Base-by-base conservation (phyloP, 2,888 invertebrate genomes). In the Xylophagus ater region DNA sequence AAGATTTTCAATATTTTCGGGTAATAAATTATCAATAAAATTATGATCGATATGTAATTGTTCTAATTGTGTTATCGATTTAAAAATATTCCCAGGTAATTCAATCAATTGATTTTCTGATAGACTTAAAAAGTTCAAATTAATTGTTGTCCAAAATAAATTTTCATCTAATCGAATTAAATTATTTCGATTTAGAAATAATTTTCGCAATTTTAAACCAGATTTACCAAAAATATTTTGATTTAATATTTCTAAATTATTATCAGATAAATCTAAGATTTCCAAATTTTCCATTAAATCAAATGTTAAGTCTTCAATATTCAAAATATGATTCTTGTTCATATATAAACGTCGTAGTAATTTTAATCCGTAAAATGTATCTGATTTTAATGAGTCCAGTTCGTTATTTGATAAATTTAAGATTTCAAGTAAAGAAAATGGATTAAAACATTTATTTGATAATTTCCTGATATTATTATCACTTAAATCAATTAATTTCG, bases 41-140 rank as follows among this genome's bases (percentile, higher is more conserved):
- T 63, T 63, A 37, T 58, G 50, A 1, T 55, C 56, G 17, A 63
- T 38, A 41, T 57, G 57, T 1, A 63, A 36, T 36, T 59, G 61
- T 21, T 54, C 54, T 3, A 63, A 43, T 3, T 49, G 53, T 1
- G 51, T 50, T 50, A 61, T 45, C 1, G 59, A 53, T 1, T 51
- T 49, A 45, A 63, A 59, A 51, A 58, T 51, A 9, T 56, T 52
- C 2, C 51, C 46, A 28, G 59, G 56, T 35, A 63, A 34, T 1
- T 34, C 32, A 1, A 38, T 44, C 0, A 62, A 38, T 6, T 51
- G 49, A 41, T 63, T 63, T 34, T 56, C 50, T 2, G 53, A 56
- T 41, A 62, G 35, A 1, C 55, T 56, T 0, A 63, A 46, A 40
- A 57, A 60, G 5, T 61, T 55, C 12, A 63, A 14, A 19, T 51